Evolutionary conservation across 2,797 vertebrate species (phyloP).

Genomic region (Glossophaga mutica): DNA sequence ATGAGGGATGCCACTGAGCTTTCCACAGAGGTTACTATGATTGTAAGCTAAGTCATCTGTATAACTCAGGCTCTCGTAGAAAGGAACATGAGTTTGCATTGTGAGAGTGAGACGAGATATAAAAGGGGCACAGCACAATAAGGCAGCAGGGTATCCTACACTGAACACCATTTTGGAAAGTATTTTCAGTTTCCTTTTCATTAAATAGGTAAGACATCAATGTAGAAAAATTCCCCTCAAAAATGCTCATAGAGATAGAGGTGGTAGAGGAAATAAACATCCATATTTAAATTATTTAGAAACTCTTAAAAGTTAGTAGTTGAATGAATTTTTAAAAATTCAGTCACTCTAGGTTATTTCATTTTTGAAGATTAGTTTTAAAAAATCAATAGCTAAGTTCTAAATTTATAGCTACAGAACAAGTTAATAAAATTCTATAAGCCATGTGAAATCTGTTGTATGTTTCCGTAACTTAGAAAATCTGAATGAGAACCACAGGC

Average conservation of each 20-base stretch:
- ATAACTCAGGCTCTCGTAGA: neutral
- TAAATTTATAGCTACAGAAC: neutral
- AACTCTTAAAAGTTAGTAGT: neutral
- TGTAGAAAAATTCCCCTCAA: neutral
- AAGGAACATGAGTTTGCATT: neutral
- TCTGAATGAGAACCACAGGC: neutral
- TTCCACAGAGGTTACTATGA: neutral
- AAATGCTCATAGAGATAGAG: neutral
- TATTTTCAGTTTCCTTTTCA: neutral
- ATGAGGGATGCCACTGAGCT: neutral
- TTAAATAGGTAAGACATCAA: neutral
- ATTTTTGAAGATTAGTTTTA: neutral
- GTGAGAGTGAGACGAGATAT: neutral
- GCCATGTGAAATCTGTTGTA: neutral
- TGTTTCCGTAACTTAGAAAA: neutral
- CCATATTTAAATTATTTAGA: neutral
- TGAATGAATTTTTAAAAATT: neutral
- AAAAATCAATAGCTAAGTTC: neutral
- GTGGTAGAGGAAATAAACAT: neutral
- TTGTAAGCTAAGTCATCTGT: neutral
- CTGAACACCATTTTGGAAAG: neutral
- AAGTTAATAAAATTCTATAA: neutral
- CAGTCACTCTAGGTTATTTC: neutral
- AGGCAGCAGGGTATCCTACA: neutral
- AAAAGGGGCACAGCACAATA: neutral